Percentiles rank a stretch among this genome's conserved stretches.
Conservation (phyloP, 2,797 vertebrate species). For the Mycteria americana region DNA sequence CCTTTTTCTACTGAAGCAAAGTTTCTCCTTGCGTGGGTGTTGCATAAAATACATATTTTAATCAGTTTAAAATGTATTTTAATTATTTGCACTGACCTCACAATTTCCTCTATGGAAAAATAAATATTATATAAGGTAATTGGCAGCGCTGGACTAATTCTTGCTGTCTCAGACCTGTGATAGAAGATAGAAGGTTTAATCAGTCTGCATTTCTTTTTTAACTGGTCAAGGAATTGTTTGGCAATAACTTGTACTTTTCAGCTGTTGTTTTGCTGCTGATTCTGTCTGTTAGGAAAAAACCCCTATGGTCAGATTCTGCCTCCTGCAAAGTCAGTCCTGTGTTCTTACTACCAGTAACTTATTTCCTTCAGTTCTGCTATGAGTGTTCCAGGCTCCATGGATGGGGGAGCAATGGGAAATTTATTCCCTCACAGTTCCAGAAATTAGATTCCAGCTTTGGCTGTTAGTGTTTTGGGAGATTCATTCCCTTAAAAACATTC, state of each 20-base stretch:
- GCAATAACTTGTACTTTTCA: background rate
- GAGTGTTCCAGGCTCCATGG: background rate
- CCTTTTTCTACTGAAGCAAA: conserved; percentile 24
- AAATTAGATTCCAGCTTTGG: background rate
- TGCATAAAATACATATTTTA: background rate
- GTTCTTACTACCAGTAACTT: background rate
- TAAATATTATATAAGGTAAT: background rate
- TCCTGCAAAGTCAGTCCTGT: background rate
- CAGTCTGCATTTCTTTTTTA: background rate
- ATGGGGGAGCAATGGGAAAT: accelerated
- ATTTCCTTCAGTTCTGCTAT: background rate
- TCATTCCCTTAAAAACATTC: background rate
- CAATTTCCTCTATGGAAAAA: background rate
- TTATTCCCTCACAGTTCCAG: background rate
- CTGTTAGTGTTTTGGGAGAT: background rate
- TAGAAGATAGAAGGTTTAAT: background rate
- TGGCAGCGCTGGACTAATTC: background rate
- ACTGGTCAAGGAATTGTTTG: background rate
- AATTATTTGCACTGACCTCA: conserved; percentile 15
- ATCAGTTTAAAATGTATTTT: background rate
- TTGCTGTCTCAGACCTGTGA: background rate
- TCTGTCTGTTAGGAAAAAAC: background rate
- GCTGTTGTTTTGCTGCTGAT: background rate
- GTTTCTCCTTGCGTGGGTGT: conserved; percentile 1
- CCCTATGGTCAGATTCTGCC: background rate